Conservation (phyloP, 2,113 vertebrate genomes). For the Cyanocitta stelleri region DNA sequence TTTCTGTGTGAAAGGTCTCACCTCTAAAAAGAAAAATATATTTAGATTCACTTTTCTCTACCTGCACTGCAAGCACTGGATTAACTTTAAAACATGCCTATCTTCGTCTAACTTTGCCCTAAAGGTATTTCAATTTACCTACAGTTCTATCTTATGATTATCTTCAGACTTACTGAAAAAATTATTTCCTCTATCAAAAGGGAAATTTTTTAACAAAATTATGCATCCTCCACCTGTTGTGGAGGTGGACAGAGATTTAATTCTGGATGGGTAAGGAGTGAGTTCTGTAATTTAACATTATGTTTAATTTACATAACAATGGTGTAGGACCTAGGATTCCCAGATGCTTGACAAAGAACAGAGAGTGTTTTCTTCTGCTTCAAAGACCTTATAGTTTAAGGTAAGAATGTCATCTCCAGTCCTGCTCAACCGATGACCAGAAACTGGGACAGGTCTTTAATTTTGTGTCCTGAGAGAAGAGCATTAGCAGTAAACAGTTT, state of each 20-base stretch:
- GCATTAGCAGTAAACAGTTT: neutral
- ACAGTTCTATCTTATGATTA: neutral
- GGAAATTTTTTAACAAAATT: neutral
- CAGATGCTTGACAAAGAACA: neutral
- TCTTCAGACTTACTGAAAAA: neutral
- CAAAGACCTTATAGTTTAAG: neutral
- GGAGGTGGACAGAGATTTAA: neutral
- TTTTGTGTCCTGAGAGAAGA: neutral
- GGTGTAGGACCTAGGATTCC: neutral
- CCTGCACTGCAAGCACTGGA: neutral
- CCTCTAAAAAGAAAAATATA: neutral
- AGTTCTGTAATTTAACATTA: neutral
- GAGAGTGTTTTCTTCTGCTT: neutral
- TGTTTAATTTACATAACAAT: neutral
- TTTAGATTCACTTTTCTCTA: neutral
- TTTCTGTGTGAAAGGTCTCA: neutral
- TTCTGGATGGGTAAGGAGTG: neutral
- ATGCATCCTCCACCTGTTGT: neutral
- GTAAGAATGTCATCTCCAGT: neutral
- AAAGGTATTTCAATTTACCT: neutral
- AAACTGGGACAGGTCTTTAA: neutral
- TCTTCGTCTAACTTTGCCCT: neutral
- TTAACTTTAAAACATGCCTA: neutral
- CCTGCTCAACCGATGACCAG: neutral
- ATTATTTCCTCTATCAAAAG: neutral